Percentiles rank a stretch among this genome's conserved stretches.
These are phyloP conservation scores for Trachurus trachurus DNA, from an alignment of 2,797 vertebrate species.

Conservation along the genomic window DNA sequence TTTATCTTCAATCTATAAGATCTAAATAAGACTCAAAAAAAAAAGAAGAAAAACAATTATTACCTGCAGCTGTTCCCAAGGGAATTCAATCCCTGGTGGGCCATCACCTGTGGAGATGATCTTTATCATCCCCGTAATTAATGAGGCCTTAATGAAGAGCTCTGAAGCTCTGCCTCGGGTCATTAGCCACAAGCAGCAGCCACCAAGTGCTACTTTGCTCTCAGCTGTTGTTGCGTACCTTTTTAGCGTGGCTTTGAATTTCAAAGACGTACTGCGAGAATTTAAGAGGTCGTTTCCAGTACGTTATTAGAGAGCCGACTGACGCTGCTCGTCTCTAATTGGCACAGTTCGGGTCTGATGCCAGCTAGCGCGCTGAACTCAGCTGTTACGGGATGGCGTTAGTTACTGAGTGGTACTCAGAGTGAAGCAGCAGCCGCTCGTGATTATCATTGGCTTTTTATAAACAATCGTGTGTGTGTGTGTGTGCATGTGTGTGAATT, in stretches of 20 bases:
- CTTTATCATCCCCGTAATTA: conserved; percentile 64
- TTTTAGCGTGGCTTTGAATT: conserved; percentile 18
- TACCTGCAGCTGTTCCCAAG: conserved; percentile 11
- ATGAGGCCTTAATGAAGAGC: conserved; percentile 63
- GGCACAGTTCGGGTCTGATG: neutral
- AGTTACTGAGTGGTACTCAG: neutral
- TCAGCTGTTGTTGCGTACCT: conserved; percentile 42
- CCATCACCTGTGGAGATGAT: conserved; percentile 69
- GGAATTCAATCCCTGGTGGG: conserved; percentile 45
- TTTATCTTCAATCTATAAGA: neutral
- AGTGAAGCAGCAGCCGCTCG: neutral
- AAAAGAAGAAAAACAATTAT: neutral
- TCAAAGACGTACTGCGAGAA: conserved; percentile 12
- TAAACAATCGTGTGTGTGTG: no score
- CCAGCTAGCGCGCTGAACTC: neutral
- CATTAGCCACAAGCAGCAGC: conserved; percentile 50
- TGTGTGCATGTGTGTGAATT: no score
- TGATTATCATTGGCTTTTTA: neutral
- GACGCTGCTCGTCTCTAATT: neutral
- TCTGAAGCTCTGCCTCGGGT: conserved; percentile 50
- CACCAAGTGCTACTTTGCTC: conserved; percentile 39
- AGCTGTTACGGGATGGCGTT: neutral
- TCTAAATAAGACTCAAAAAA: neutral
- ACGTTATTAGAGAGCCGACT: neutral
- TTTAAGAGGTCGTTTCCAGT: conserved; percentile 18